Conservation (phyloP, 2,113 vertebrate species). For the Geococcyx californianus region DNA sequence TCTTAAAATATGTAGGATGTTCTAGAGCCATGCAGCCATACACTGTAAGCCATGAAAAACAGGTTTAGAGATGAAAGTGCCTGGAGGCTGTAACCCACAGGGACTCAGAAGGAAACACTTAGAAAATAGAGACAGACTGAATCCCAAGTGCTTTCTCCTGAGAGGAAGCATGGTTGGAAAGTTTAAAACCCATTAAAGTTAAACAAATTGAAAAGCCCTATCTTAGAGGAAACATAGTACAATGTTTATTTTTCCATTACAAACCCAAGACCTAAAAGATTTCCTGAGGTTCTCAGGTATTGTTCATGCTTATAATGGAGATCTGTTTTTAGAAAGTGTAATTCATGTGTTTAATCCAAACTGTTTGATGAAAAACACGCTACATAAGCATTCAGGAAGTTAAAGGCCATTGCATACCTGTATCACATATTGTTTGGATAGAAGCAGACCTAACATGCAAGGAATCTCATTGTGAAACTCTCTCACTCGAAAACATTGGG, state of each 20-base stretch:
- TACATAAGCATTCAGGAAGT: constrained; percentile 40
- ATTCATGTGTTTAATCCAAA: constrained; percentile 61
- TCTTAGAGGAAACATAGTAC: constrained; percentile 69
- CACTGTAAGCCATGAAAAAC: constrained; percentile 8
- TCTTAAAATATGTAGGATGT: constrained; percentile 29
- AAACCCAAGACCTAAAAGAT: constrained; percentile 58
- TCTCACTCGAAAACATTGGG: background rate
- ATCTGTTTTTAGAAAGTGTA: constrained; percentile 64
- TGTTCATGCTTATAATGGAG: constrained; percentile 61
- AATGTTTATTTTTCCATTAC: constrained; percentile 73
- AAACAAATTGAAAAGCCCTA: constrained; percentile 67
- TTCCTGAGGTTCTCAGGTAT: constrained; percentile 64
- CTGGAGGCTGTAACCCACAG: constrained; percentile 28
- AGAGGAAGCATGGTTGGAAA: constrained; percentile 52
- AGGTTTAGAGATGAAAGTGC: constrained; percentile 33
- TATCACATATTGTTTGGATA: constrained; percentile 35
- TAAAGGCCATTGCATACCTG: constrained; percentile 56
- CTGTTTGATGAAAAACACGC: constrained; percentile 62
- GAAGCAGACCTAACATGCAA: constrained; percentile 46
- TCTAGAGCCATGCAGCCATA: constrained; percentile 15
- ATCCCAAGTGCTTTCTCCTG: constrained; percentile 45
- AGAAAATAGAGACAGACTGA: constrained; percentile 52
- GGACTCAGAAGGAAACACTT: constrained; percentile 55
- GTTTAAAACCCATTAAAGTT: constrained; percentile 60
- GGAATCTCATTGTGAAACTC: constrained; percentile 5